Conservation (phyloP, 2,888 invertebrate genomes). For the Eudemis profundana region DNA sequence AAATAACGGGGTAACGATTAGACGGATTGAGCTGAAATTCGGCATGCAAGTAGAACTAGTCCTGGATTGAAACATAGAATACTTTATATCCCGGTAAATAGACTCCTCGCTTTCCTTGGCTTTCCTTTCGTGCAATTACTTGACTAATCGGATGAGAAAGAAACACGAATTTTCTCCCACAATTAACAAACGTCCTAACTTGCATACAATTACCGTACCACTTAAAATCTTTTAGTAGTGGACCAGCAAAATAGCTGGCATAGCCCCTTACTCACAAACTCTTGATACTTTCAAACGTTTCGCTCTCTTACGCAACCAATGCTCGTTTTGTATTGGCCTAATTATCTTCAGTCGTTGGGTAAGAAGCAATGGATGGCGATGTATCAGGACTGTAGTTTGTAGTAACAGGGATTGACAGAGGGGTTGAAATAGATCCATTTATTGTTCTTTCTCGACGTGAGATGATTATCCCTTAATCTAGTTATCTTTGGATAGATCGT, state of each 20-base stretch:
- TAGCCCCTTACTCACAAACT: background rate
- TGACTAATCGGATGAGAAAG: slow-evolving; percentile 25
- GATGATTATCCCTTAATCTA: slow-evolving; percentile 33
- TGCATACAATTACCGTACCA: background rate
- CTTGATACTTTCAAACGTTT: background rate
- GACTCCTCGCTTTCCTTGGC: too few relatives aligned
- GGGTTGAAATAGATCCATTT: slow-evolving; percentile 23
- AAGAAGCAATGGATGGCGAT: slow-evolving; percentile 7
- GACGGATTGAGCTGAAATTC: too few relatives aligned
- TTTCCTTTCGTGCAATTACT: slow-evolving; percentile 28
- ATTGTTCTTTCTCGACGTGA: slow-evolving; percentile 30
- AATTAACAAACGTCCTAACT: slow-evolving; percentile 1
- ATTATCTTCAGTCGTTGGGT: background rate
- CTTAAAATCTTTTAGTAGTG: slow-evolving; percentile 1
- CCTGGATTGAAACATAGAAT: too few relatives aligned
- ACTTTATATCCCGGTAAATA: too few relatives aligned
- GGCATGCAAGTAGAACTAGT: too few relatives aligned
- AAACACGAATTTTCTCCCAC: background rate
- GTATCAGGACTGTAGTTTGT: background rate
- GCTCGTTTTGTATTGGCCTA: background rate
- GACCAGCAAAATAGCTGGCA: background rate
- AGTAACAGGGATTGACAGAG: background rate
- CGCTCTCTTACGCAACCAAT: background rate
- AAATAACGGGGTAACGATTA: too few relatives aligned
- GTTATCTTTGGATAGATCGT: slow-evolving; percentile 18